A percentile compares a stretch with the other conserved stretches of the same genome.
phyloP scores from a whole-genome alignment of 1,140 invertebrate genomes.

The Drosophila neocordata region DNA sequence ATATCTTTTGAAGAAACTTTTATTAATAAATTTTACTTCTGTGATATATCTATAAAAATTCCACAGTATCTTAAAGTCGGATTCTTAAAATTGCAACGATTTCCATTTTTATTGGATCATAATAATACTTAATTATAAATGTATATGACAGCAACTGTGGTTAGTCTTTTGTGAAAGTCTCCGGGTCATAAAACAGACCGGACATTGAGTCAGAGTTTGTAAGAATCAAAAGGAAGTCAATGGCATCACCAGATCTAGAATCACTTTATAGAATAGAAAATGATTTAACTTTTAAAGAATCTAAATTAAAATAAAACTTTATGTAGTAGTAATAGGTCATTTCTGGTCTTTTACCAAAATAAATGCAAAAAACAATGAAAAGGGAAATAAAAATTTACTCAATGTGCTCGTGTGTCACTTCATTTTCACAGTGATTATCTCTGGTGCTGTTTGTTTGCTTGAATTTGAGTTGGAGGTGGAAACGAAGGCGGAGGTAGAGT shows the following conservation, averaged over 20 bases:
- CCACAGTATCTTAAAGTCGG: no score
- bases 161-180: constrained; percentile 7
- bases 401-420: constrained; percentile 54
- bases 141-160: constrained; percentile 8
- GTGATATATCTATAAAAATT: no score
- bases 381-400: constrained; percentile 11
- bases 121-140: constrained; percentile 26
- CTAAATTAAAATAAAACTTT: neutral
- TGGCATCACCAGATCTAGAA: neutral
- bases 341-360: constrained; percentile 1
- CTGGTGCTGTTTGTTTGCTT: constrained; percentile 29
- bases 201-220: constrained; percentile 27
- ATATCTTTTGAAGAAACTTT: no score
- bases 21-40: no score
- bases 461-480: neutral
- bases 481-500: neutral
- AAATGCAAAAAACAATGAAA: constrained; percentile 1
- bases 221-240: constrained; percentile 11
- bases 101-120: neutral
- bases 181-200: constrained; percentile 6
- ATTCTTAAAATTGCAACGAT: neutral
- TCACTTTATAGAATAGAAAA: neutral
- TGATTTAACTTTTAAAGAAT: neutral
- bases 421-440: constrained; percentile 35
- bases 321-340: constrained; percentile 3